These are phyloP conservation scores for Lepus americanus DNA, from an alignment of 2,113 vertebrate genomes.

Conservation along the genomic window DNA sequence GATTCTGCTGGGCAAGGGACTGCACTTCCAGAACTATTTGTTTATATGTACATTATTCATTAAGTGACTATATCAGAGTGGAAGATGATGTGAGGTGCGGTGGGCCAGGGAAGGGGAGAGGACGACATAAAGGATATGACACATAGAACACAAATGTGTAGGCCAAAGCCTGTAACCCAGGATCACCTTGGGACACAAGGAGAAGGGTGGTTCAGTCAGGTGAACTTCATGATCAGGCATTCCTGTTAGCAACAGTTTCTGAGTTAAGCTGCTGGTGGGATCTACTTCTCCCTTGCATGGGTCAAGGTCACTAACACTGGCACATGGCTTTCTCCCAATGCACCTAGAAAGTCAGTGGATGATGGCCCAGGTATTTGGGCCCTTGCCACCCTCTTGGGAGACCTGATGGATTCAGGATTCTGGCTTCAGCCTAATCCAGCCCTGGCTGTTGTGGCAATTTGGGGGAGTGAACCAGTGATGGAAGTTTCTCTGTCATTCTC, in stretches of 20 bases:
- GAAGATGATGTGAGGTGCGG: not conserved
- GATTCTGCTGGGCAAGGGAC: not conserved
- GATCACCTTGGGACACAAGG: not conserved
- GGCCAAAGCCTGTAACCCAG: not conserved
- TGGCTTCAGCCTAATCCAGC: too few relatives aligned
- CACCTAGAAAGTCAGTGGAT: too few relatives aligned
- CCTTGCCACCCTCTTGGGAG: too few relatives aligned
- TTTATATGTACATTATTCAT: not conserved
- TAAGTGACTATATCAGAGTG: not conserved
- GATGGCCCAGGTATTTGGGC: too few relatives aligned
- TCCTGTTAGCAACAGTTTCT: not conserved
- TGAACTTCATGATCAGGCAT: not conserved
- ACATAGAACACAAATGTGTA: not conserved
- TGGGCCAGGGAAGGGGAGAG: not conserved
- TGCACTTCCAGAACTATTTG: not conserved
- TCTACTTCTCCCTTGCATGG: not conserved
- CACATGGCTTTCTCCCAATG: too few relatives aligned
- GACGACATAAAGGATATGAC: not conserved
- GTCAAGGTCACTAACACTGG: not conserved
- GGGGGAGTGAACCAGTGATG: too few relatives aligned
- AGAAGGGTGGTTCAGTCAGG: not conserved
- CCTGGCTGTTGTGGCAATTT: too few relatives aligned
- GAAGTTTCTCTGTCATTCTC: too few relatives aligned
- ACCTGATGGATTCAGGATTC: too few relatives aligned
- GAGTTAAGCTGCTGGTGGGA: conserved; percentile 15